Base-by-base conservation (phyloP, 2,113 vertebrate genomes). In the Periophthalmodon schlosseri region DNA sequence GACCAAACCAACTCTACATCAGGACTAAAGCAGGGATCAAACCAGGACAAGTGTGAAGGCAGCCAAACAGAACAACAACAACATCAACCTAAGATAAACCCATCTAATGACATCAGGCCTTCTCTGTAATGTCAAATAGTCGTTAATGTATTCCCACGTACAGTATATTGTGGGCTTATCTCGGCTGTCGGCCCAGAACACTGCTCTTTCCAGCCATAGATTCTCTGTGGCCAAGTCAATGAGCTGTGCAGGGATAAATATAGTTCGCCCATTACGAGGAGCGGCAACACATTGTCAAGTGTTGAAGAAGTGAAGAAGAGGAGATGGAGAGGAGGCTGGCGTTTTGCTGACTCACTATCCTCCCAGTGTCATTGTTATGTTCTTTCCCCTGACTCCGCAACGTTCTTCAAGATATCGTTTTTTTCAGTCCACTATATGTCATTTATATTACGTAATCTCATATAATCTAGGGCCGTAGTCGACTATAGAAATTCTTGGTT, bases 311-410 rank as follows among this genome's bases (percentile, higher is more conserved):
- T 10, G 58, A 74, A 21, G 28, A 28, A 49, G 36, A 68, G 58
- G 5, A 20, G 72, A 24, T 16, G 44, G 71, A 15, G 14, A 18
- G 67, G 61, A 54, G 82, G 52, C 54, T 63, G 61, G 49, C 64
- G 69, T 64, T 47, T 68, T 80, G 81, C 77, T 70, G 81, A 80
- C 74, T 86, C 70, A 76, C 65, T 28, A 78, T 76, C 65, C 68
- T 78, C 80, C 49, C 66, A n/a, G 73, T 52, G 68, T 74, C 70
- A 70, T 34, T 20, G 49, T 52, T 57, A 71, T 73, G 69, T 75
- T 54, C 61, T 83, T 78, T 70, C n/a, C 20, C 49, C 52, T 68
- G 56, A 49, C 13, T 47, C 64, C 66, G 34, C 56, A 63, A 79
- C 68, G 71, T 74, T 49, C 74, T 58, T 23, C 56, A 64, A 39